Evolutionary conservation across 2,888 invertebrate genomes (phyloP), one percentile per base, ranked within the genome.

Genomic region (Papilio gigon): DNA sequence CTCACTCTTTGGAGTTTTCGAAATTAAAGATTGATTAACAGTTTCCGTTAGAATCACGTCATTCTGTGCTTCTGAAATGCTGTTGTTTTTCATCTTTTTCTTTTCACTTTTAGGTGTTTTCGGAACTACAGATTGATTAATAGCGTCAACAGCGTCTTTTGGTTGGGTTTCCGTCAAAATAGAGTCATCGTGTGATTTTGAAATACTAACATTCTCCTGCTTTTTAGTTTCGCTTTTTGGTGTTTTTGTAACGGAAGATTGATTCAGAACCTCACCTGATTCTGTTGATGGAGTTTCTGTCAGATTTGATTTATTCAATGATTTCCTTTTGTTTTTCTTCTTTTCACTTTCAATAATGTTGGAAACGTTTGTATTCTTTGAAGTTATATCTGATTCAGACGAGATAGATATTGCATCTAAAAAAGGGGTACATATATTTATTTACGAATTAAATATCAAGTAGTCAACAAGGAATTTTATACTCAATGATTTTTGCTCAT

Each of bases 11-110:
- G 68, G 63, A 12, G 66, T 67, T 67, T 65, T 67, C 22, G 30
- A 42, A 47, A 14, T 63, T n/a, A 64, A 14, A 6, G 37, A 59
- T 65, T 47, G 60, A 25, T 63, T 40, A 12, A 22, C n/a, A 53
- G 8, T n/a, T n/a, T 53, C 27, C 4, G 30, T 30, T 27, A 53
- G 17, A 30, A n/a, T 17, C 1, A 12, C 0, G 20, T 72, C 71
- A 30, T 17, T 73, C 70, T 59, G 62, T 68, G 30, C 22, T 50
- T 72, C 61, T 67, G 73, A 72, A n/a, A 74, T 50, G n/a, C 68
- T 59, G 17, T 67, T 75, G 33, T 73, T 76, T 44, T 75, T 74
- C 65, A 78, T 79, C 56, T 75, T 78, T 70, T 81, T 82, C 73
- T 80, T 81, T 8, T 75, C 71, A 72, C 76, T 80, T 11, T 70